Evolutionary conservation across 2,797 vertebrate genomes (phyloP), one percentile per base, ranked within the genome.

Genomic region (Falco peregrinus): DNA sequence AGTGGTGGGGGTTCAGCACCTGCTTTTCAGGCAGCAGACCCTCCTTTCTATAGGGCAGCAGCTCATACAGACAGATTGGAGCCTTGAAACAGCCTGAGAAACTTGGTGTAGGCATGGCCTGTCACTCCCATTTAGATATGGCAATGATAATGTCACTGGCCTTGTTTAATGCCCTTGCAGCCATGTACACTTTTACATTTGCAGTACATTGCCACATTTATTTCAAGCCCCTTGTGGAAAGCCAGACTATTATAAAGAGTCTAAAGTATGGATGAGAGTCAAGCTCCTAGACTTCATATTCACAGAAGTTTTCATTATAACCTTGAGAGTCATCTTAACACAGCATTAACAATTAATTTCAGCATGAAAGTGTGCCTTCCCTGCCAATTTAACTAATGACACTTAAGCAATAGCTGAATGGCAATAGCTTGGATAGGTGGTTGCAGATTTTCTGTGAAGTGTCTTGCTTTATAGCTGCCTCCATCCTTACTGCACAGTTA

Each of bases 331-430:
- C 80, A 76, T 90, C 70, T 79, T 92, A 95, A 79, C 22, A 3
- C 39, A 60, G 75, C 64, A 92, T 92, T 86, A 94, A 91, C 76
- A 88, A 88, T 91, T 95, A 94, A 93, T 95, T 91, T 90, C 73
- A 71, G 47, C 83, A 59, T 69, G 61, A n/a, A 91, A 96, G 80
- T 65, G 37, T 71, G 86, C 60, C 70, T 94, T 95, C 90, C 50
- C 65, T 78, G 69, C 50, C 88, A 87, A 11, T 91, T 68, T 88
- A 88, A 73, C 77, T 84, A 86, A 81, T 81, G 54, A 35, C 37
- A 68, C 83, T 88, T 28, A 41, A 83, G 64, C 64, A 71, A 3
- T 64, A 78, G 63, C 65, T 79, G 86, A 90, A 79, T 61, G 47
- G 53, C 76, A 75, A 22, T 57, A 41, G 43, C 57, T 77, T 82